Evolutionary conservation across 2,888 invertebrate genomes (phyloP), one percentile per base, ranked within the genome.

Genomic region (Chrysodeixis includens): DNA sequence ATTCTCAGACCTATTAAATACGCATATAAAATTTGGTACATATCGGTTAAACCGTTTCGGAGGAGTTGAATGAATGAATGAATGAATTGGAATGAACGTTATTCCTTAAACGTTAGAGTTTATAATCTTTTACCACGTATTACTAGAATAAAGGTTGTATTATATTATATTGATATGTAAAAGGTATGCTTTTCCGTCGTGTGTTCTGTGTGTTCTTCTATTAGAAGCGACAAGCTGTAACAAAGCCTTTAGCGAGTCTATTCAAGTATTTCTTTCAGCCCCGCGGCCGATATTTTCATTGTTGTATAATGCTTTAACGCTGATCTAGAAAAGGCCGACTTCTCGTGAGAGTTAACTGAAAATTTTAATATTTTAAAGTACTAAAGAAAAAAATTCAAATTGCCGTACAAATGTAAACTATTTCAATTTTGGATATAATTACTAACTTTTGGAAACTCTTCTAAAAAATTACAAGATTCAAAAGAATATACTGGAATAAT

Each of bases 261-360:
- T 49, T 49, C 10, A 49, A 2, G 30, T 5, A 18, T 40, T 62
- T 53, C 61, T 58, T 65, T 44, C 58, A 63, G 54, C 26, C 30
- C 16, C 30, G n/a, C 58, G 9, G 52, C 51, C 18, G 49, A 46
- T 60, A 60, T 60, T 62, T 57, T 54, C 56, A 55, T 62, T 76
- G 56, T 62, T n/a, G 9, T 14, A 10, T 8, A 32, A 52, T 10
- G 6, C 12, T 49, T 18, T 18, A 9, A 18, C 8, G 9, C 3
- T 20, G 6, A 1, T 16, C 12, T 14, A 8, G 1, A 18, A 16
- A n/a, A 44, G 7, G 1, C 16, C 6, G 1, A 46, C 9, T 16
- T 18, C 8, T 18, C 9, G 18, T 46, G 4, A 35, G 9, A 35
- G 3, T 35, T 4, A 35, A 35, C 12, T 4, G 35, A 35, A 35